These are phyloP conservation scores for Patiria miniata DNA, from an alignment of 35 echinoderm and acorn worm genomes.

Conservation along the genomic window DNA sequence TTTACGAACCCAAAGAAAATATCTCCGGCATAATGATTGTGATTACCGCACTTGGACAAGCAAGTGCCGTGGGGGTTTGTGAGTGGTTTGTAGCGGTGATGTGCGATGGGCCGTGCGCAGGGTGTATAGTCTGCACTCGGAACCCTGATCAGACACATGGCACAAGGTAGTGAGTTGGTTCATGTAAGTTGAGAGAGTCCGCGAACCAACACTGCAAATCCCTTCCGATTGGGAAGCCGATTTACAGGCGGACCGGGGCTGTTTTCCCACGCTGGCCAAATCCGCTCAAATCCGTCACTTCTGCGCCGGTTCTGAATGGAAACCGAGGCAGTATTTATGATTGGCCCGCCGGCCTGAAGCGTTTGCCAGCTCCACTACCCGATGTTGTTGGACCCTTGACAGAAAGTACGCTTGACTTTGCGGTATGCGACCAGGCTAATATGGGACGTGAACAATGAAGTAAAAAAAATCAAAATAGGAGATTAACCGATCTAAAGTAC, in stretches of 20 bases:
- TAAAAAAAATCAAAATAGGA: background rate
- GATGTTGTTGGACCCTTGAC: background rate
- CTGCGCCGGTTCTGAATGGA: background rate
- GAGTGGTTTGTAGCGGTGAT: background rate
- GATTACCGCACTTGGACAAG: conserved; percentile 27
- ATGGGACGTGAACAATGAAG: conserved; percentile 19
- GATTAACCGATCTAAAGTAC: conserved; percentile 14
- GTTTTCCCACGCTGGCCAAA: conserved; percentile 21
- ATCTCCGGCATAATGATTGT: background rate
- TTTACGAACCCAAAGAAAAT: conserved; percentile 25
- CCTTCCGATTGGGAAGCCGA: conserved; percentile 30
- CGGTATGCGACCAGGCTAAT: background rate
- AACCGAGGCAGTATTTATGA: background rate
- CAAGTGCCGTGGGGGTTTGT: background rate
- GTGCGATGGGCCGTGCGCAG: too few relatives aligned
- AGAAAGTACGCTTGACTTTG: conserved; percentile 21
- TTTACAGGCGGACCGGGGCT: background rate
- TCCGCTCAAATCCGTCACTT: conserved; percentile 24
- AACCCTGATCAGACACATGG: background rate
- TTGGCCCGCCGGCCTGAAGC: background rate
- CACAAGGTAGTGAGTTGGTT: background rate
- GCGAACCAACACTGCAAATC: background rate
- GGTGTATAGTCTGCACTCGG: too few relatives aligned
- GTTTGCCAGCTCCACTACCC: background rate
- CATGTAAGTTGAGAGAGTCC: background rate